These are phyloP conservation scores for Rachycentron canadum DNA, from an alignment of 2,797 vertebrate genomes.

Conservation along the genomic window DNA sequence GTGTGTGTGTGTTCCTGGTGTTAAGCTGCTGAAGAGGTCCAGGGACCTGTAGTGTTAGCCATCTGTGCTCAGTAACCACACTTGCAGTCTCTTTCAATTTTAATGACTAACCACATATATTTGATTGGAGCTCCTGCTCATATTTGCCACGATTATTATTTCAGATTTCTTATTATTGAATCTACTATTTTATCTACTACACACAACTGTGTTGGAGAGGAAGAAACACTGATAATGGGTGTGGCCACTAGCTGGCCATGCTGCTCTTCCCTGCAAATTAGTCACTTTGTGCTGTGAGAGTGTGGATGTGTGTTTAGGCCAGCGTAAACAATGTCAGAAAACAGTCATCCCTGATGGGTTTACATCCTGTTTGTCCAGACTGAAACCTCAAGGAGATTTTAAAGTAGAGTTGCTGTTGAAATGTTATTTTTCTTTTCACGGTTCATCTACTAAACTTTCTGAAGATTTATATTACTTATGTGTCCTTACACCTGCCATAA, in stretches of 20 bases:
- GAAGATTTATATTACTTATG: not conserved
- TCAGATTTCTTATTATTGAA: not conserved
- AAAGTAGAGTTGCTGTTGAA: constrained; percentile 12
- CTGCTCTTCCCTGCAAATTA: constrained; percentile 34
- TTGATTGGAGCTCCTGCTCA: not conserved
- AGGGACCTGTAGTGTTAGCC: constrained; percentile 79
- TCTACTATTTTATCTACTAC: not conserved
- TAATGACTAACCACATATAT: not conserved
- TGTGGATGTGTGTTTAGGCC: constrained; percentile 31
- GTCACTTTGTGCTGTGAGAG: constrained; percentile 38
- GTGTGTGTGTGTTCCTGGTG: constrained; percentile 47
- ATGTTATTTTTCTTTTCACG: constrained; percentile 10
- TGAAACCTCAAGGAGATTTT: constrained; percentile 36
- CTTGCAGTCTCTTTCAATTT: constrained; percentile 9
- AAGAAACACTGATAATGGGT: constrained; percentile 37
- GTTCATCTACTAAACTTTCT: not conserved
- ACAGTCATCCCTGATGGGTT: constrained; percentile 18
- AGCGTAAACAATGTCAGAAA: constrained; percentile 22
- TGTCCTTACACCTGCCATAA: constrained; percentile 1
- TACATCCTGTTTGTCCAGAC: constrained; percentile 39
- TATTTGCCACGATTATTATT: not conserved
- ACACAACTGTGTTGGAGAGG: not conserved
- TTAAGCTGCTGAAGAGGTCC: constrained; percentile 78
- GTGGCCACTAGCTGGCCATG: constrained; percentile 32
- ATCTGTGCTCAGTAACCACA: constrained; percentile 78